Conservation (phyloP, 1,140 invertebrate genomes). For the Cheumatopsyche charites region DNA sequence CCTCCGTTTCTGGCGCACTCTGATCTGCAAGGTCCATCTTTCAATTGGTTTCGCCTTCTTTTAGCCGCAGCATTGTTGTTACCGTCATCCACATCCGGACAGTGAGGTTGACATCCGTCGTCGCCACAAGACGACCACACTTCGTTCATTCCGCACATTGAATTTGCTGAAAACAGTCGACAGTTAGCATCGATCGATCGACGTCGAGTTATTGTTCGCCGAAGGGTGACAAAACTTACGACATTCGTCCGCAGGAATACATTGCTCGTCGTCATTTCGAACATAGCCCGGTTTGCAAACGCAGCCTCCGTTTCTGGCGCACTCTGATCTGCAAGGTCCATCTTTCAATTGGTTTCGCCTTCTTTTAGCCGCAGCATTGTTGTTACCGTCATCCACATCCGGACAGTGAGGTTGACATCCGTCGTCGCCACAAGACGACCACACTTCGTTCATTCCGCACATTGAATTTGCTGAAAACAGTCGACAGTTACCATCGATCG, state of each 20-base stretch:
- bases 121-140: too few species aligned
- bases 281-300: background rate
- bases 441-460: background rate
- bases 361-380: slow-evolving; percentile 23
- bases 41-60: slow-evolving; percentile 32
- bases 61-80: background rate
- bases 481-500: too few species aligned
- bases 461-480: background rate
- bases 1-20: too few species aligned
- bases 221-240: slow-evolving; percentile 28
- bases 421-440: background rate
- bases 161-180: too few species aligned
- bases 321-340: background rate
- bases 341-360: background rate
- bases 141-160: too few species aligned
- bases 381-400: slow-evolving; percentile 10
- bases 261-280: slow-evolving; percentile 7
- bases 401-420: background rate
- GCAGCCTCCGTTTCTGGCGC: background rate
- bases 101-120: too few species aligned
- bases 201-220: too few species aligned
- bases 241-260: slow-evolving; percentile 34
- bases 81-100: too few species aligned
- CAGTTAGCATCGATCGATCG: too few species aligned
- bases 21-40: background rate